These are phyloP conservation scores for Brotula barbata DNA, from an alignment of 2,797 vertebrate species.

Conservation along the genomic window DNA sequence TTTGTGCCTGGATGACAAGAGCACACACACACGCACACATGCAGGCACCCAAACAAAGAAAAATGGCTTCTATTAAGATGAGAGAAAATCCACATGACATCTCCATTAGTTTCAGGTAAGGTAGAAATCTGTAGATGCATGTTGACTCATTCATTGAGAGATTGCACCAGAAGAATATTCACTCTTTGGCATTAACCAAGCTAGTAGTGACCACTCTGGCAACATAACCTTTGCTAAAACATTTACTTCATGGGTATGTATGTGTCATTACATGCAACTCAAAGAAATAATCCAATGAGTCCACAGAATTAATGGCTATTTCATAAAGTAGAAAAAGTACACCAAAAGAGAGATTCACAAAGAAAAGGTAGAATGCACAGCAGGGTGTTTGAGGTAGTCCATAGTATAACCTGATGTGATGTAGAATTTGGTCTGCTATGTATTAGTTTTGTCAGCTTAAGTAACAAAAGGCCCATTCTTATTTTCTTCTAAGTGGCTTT, in stretches of 20 bases:
- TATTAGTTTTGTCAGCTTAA: slow-evolving; percentile 10
- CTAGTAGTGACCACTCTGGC: slow-evolving; percentile 21
- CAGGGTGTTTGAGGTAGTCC: neutral
- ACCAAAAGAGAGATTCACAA: neutral
- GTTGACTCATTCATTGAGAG: slow-evolving; percentile 31
- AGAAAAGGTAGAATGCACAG: slow-evolving; percentile 6
- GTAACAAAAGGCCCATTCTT: slow-evolving; percentile 11
- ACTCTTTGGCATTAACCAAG: slow-evolving; percentile 28
- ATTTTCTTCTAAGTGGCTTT: slow-evolving; percentile 19
- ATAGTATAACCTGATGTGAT: slow-evolving; percentile 1
- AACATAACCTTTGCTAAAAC: slow-evolving; percentile 21
- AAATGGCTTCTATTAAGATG: slow-evolving; percentile 37
- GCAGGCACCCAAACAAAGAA: slow-evolving; percentile 14
- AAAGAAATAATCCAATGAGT: slow-evolving; percentile 16
- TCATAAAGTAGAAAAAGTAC: too few species aligned
- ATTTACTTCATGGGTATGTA: slow-evolving; percentile 15
- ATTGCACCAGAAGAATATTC: slow-evolving; percentile 31
- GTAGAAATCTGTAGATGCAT: slow-evolving; percentile 22
- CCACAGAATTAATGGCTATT: slow-evolving; percentile 29
- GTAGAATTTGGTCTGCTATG: neutral
- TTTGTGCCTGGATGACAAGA: slow-evolving; percentile 78
- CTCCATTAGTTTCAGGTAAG: slow-evolving; percentile 32
- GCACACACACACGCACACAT: slow-evolving; percentile 16
- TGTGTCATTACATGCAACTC: too few species aligned
- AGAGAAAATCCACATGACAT: slow-evolving; percentile 44